A percentile compares a stretch with the other conserved stretches of the same genome.
phyloP scores from a whole-genome alignment of 2,888 invertebrate genomes.

The Pollenia griseotomentosa region DNA sequence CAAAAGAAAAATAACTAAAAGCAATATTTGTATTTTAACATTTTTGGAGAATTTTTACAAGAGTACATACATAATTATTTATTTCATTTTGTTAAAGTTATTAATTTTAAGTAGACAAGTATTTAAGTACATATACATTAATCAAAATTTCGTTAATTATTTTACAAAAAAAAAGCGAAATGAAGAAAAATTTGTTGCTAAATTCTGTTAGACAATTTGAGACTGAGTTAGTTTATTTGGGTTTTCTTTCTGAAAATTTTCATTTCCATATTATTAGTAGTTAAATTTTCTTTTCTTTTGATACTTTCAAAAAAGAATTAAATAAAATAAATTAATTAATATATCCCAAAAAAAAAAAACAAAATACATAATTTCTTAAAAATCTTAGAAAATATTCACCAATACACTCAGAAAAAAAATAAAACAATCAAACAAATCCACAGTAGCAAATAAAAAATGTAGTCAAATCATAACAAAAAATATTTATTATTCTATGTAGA shows the following conservation, averaged over 20 bases:
- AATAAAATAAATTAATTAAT: slow-evolving; percentile 17
- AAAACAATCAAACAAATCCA: slow-evolving; percentile 45
- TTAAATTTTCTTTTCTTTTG: slow-evolving; percentile 44
- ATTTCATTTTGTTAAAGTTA: slow-evolving; percentile 58
- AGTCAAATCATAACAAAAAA: slow-evolving; percentile 54
- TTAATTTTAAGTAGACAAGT: slow-evolving; percentile 71
- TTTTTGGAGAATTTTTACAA: slow-evolving; percentile 74
- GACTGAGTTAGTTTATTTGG: slow-evolving; percentile 71
- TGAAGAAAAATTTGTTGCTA: neutral
- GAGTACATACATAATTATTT: slow-evolving; percentile 43
- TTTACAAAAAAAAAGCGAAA: slow-evolving; percentile 28
- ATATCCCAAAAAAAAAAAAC: slow-evolving; percentile 10
- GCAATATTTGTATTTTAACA: slow-evolving; percentile 70
- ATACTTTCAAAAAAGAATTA: slow-evolving; percentile 13
- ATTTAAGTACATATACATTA: slow-evolving; percentile 27
- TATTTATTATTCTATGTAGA: slow-evolving; percentile 66
- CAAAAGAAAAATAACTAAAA: slow-evolving; percentile 60
- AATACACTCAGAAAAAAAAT: slow-evolving; percentile 42
- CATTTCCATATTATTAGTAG: slow-evolving; percentile 61
- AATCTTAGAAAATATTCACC: slow-evolving; percentile 55
- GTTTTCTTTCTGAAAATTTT: slow-evolving; percentile 18
- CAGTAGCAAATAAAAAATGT: slow-evolving; percentile 59
- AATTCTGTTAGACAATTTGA: slow-evolving; percentile 70
- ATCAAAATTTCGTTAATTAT: slow-evolving; percentile 58
- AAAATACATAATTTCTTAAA: slow-evolving; percentile 12